Percentiles rank a stretch among this genome's conserved stretches.
These are phyloP conservation scores for Eilema griseolum DNA, from an alignment of 2,888 invertebrate species.

Conservation along the genomic window DNA sequence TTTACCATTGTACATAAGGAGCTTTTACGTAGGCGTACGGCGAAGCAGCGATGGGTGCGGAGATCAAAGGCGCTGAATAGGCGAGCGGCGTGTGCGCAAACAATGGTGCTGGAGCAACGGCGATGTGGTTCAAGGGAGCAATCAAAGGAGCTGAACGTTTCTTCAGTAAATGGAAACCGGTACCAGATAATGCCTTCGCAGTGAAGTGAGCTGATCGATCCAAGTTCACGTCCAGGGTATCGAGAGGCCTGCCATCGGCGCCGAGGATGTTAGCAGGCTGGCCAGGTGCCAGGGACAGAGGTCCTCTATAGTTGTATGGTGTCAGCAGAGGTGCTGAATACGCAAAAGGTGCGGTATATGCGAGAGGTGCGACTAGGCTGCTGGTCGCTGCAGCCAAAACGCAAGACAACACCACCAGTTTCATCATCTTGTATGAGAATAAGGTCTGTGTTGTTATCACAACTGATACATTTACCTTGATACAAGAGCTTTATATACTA, in stretches of 20 bases:
- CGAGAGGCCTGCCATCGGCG: constrained; percentile 77
- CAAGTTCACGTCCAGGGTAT: constrained; percentile 78
- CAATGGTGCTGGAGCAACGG: constrained; percentile 35
- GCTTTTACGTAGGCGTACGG: constrained; percentile 13
- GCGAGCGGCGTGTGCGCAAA: constrained; percentile 41
- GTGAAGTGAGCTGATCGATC: constrained; percentile 75
- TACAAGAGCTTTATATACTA: constrained; percentile 68
- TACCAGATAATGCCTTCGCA: constrained; percentile 63
- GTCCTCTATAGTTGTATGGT: constrained; percentile 72
- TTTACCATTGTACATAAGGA: constrained; percentile 42
- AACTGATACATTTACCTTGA: constrained; percentile 66
- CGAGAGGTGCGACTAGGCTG: constrained; percentile 44
- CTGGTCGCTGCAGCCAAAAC: constrained; percentile 87
- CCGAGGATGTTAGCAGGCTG: constrained; percentile 78
- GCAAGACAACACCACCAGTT: constrained; percentile 88
- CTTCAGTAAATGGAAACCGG: constrained; percentile 63
- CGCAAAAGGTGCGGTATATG: constrained; percentile 46
- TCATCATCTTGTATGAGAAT: constrained; percentile 74
- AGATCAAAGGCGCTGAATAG: constrained; percentile 45
- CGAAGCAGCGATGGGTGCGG: constrained; percentile 29
- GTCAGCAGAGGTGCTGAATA: constrained; percentile 36
- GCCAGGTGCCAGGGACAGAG: constrained; percentile 77
- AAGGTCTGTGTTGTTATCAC: constrained; percentile 78
- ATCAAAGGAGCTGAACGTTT: constrained; percentile 68
- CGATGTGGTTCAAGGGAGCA: constrained; percentile 27